Base-by-base conservation (phyloP, 1,140 invertebrate genomes). In the Drosophila orena region DNA sequence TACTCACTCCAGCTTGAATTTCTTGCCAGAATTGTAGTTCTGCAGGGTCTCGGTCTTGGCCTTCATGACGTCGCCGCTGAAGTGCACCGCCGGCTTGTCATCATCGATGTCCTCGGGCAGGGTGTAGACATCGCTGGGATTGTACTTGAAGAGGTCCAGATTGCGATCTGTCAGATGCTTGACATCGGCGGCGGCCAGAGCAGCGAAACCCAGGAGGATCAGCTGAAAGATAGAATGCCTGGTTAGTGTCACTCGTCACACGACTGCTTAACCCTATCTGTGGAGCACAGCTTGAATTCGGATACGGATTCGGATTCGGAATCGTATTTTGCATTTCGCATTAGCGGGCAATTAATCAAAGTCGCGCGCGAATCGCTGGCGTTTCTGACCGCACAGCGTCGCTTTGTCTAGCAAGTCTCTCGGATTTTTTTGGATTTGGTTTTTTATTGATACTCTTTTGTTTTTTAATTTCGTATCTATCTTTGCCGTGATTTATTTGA, bases 41-140 rank as follows among this genome's bases (percentile, higher is more conserved):
- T 91, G 79, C 5, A 91, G 65, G 42, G 81, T 79, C 43, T 91
- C 86, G 52, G 86, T 91, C 55, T 90, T 90, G 61, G 91, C 91
- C 79, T 90, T 89, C 88, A 91, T 91, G 20, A 92, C 84, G 46
- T 92, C 85, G 22, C 91, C 91, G 59, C 52, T 73, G 49, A 76
- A 92, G 8, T 78, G 74, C n/a, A 90, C 78, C 24, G 91, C 90
- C 14, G 91, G 91, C 65, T 92, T 91, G 24, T 92, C 89, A n/a
- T 92, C 91, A 47, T 92, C 91, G 70, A 92, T 90, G 55, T 92
- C 91, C 76, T 92, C 83, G 60, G 91, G 91, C 71, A 92, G 66
- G 42, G 91, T 91, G 37, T 91, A 92, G 35, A 91, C 59, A 53
- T 92, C 91, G 62, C 77, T 81, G 44, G 91, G 91, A 69, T 91